Evolutionary conservation across 2,797 vertebrate species (phyloP).

Genomic region (Poecilia velifera): DNA sequence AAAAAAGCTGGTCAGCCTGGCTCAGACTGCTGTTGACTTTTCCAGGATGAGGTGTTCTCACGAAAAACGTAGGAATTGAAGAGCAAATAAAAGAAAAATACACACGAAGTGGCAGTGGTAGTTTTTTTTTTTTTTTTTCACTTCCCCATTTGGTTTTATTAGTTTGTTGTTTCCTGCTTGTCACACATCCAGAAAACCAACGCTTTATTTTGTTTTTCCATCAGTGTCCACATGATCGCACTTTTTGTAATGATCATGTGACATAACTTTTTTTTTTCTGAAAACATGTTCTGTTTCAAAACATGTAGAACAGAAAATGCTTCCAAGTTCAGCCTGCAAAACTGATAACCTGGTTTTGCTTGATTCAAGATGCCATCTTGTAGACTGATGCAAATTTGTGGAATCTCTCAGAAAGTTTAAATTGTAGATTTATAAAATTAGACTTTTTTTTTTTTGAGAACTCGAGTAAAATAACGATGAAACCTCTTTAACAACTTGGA

Average conservation of each 20-base stretch:
- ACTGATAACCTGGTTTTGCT: not conserved
- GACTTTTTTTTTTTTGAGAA: not conserved
- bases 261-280: not conserved
- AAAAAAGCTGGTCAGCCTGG: not conserved
- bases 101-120: not conserved
- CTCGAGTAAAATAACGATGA: not conserved
- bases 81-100: constrained; percentile 12
- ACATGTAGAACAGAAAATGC: not conserved
- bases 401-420: not conserved
- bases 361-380: not conserved
- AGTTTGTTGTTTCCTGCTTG: not conserved
- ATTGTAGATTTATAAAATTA: not conserved
- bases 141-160: not conserved
- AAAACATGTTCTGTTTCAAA: not conserved
- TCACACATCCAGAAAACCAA: not conserved
- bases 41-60: constrained; percentile 3
- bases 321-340: not conserved
- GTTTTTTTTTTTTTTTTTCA: not conserved
- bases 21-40: not conserved
- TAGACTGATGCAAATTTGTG: not conserved
- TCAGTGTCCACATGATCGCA: not conserved
- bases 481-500: not conserved
- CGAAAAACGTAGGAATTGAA: not conserved
- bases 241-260: not conserved
- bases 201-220: not conserved